Evolutionary conservation across 2,113 vertebrate genomes (phyloP).

Genomic region (Urocitellus parryii): DNA sequence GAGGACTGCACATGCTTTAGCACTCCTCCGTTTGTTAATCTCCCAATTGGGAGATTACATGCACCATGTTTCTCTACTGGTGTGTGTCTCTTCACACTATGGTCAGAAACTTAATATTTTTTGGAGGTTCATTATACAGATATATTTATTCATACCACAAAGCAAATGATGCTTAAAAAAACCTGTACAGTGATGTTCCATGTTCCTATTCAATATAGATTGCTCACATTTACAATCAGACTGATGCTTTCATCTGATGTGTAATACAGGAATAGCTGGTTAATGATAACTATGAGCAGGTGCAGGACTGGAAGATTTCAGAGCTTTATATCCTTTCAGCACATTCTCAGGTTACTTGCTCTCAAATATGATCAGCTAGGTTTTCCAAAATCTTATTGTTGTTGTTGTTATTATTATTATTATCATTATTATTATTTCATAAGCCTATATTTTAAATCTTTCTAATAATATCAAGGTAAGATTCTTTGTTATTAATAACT

Average conservation of each 20-base stretch:
- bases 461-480: neutral
- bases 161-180: neutral
- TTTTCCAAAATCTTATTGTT: conserved; percentile 22
- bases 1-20: neutral
- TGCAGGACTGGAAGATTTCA: neutral
- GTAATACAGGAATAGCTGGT: neutral
- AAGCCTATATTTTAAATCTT: neutral
- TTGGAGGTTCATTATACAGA: conserved; percentile 18
- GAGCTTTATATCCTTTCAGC: conserved; percentile 8
- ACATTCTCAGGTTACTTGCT: conserved; percentile 3
- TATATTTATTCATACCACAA: neutral
- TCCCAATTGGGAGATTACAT: neutral
- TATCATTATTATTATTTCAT: no score
- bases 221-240: conserved; percentile 1
- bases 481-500: conserved; percentile 1
- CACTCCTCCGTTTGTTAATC: conserved; percentile 13
- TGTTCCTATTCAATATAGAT: neutral
- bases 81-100: neutral
- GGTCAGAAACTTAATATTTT: neutral
- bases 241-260: neutral
- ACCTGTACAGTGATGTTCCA: neutral
- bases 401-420: neutral
- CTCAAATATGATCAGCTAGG: neutral
- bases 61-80: neutral
- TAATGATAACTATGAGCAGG: conserved; percentile 20